phyloP scores from a whole-genome alignment of 2,888 invertebrate genomes.

The Drosophila paramelanica region DNA sequence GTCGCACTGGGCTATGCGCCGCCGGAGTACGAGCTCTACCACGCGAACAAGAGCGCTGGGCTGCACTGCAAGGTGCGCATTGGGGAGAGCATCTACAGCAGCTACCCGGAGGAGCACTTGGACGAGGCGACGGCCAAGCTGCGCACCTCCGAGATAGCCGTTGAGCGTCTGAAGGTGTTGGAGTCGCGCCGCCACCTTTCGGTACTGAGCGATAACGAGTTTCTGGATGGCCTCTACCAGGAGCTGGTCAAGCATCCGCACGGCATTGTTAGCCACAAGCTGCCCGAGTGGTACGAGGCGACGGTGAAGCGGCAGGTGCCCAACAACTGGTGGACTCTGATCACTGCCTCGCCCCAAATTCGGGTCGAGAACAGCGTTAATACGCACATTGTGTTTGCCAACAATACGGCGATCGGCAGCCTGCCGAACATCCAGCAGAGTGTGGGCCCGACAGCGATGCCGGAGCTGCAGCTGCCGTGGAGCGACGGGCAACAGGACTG shows the following conservation, averaged over 20 bases:
- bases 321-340: slow-evolving; percentile 87
- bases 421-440: not conserved
- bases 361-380: slow-evolving; percentile 78
- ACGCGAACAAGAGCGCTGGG: slow-evolving; percentile 52
- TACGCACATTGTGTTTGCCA: slow-evolving; percentile 80
- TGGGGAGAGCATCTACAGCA: slow-evolving; percentile 75
- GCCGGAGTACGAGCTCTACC: slow-evolving; percentile 74
- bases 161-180: slow-evolving; percentile 72
- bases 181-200: slow-evolving; percentile 70
- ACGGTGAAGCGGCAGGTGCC: slow-evolving; percentile 89
- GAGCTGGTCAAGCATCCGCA: slow-evolving; percentile 84
- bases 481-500: slow-evolving; percentile 82
- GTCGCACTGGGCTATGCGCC: slow-evolving; percentile 60
- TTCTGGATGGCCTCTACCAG: slow-evolving; percentile 77
- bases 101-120: slow-evolving; percentile 82
- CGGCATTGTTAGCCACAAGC: slow-evolving; percentile 87
- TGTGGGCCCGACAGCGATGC: slow-evolving; percentile 26
- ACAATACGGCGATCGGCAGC: slow-evolving; percentile 46
- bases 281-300: slow-evolving; percentile 87
- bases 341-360: slow-evolving; percentile 86
- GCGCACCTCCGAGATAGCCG: slow-evolving; percentile 79
- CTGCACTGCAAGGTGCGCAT: slow-evolving; percentile 81
- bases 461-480: slow-evolving; percentile 64
- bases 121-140: slow-evolving; percentile 74
- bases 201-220: slow-evolving; percentile 73